Base-by-base conservation (phyloP, 2,888 invertebrate genomes). In the Acronicta alni region DNA sequence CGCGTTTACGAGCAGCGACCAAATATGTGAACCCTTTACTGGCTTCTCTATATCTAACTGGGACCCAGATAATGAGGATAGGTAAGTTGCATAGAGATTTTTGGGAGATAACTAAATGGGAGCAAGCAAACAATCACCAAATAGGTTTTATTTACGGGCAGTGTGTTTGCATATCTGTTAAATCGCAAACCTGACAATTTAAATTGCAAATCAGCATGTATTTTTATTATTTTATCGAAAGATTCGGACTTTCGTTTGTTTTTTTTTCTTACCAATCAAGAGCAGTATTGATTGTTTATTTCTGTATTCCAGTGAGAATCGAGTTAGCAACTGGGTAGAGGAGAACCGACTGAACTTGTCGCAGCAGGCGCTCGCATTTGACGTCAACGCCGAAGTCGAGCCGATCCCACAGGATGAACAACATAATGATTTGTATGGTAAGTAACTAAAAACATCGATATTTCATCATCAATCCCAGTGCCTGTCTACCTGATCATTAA, bases 361-460 rank as follows among this genome's bases (percentile, higher is more conserved):
- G 0, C 95, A 95, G 72, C 92, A 95, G 58, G 95, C 95, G 0
- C 85, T 96, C 52, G 96, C 95, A 0, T 96, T 96, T 67, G 96
- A 96, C 69, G 94, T 96, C 0, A 95, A 96, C 76, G 96, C 96
- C 0, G 95, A 95, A 35, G 95, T 95, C 0, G 96, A 96, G 75
- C 95, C 95, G 0, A 90, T 95, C 74, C 95, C 95, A 0, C 83
- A 86, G 2, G 90, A 95, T 32, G 93, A 93, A 18, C 83, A 67
- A 1, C 88, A 89, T 30, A 92, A 94, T 67, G 94, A 94, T 57
- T 67, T 93, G 35, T 89, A 83, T 63, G 93, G 93, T 94, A 69
- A 2, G 17, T 2, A n/a, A n/a, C n/a, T 30, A 30, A 32, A 14
- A 1, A 32, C 14, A 14, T 32, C 5, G 5, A 32, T 32, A 32